Base-by-base conservation (phyloP, 2,113 vertebrate genomes). In the Salvelinus fontinalis region DNA sequence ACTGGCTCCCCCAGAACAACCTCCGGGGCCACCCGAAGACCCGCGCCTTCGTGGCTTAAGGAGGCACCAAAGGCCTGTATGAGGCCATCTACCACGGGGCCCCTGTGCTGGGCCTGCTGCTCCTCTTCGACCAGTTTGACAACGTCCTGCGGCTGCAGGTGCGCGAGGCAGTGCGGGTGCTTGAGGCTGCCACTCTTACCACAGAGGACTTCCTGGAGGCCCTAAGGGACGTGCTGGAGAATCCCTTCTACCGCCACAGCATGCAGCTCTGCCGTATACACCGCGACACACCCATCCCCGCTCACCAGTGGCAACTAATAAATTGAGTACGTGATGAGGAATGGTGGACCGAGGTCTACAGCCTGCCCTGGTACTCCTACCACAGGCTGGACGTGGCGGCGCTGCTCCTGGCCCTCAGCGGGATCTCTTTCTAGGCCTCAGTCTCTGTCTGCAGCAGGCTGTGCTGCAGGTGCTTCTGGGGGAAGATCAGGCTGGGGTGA, bases 271-370 rank as follows among this genome's bases (percentile, higher is more conserved):
- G 95, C 1, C 74, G 11, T 5, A 91, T 97, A 80, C 95, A 97
- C 1, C 94, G 90, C 0, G 94, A 96, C 67, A 95, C 93, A 49
- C 94, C 93, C 0, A 1, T 91, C 92, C 22, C 93, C 95, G 1
- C 88, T 96, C 81, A 93, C 93, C 27, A 84, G 91, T 59, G 95
- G 95, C 0, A 86, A 94, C 67, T 96, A 95, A 89, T 97, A 95
- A 95, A 92, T 95, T 3, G 94, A 96, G 87, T 96, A 94, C 87
- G 94, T 96, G 54, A 95, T 96, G 93, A 91, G 93, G 4, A 92
- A 96, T 72, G 94, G 94, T 59, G 94, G 95, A 83, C 91, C 75
- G 93, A 93, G 1, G 89, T 94, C 29, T 91, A 93, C 9, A 14
- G 94, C 13, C 93, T 96, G 66, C 93, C 89, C 54, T 96, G 94